Evolutionary conservation across 2,888 invertebrate species (phyloP).

Genomic region (Diploptera punctata): DNA sequence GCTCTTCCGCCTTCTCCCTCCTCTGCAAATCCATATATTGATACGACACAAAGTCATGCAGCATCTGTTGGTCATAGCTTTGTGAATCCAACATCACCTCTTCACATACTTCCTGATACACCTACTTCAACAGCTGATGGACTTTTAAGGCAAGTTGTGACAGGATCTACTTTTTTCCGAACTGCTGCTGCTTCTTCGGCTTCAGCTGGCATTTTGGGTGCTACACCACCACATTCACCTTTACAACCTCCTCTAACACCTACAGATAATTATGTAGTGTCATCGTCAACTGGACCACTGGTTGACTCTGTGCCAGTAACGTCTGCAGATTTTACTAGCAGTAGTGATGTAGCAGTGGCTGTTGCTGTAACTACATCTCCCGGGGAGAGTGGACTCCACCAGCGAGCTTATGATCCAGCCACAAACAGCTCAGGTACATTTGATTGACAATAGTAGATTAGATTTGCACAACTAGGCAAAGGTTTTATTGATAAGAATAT

Average conservation of each 20-base stretch:
- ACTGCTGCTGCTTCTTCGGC: constrained; percentile 4
- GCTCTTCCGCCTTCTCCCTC: constrained; percentile 20
- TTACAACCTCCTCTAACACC: constrained; percentile 26
- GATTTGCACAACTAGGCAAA: too few species aligned
- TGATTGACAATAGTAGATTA: too few species aligned
- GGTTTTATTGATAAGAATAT: too few species aligned
- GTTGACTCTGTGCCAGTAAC: constrained; percentile 19
- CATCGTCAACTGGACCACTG: constrained; percentile 24
- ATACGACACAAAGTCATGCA: constrained; percentile 1
- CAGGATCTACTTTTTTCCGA: constrained; percentile 3
- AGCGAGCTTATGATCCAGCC: constrained; percentile 31
- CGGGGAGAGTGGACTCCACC: constrained; percentile 22
- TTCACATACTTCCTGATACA: constrained; percentile 8
- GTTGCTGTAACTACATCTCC: constrained; percentile 26
- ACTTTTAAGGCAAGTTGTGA: constrained; percentile 23
- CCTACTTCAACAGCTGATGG: constrained; percentile 26
- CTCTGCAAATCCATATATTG: constrained; percentile 24
- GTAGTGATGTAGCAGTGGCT: not conserved
- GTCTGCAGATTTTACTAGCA: not conserved
- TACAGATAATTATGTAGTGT: constrained; percentile 30
- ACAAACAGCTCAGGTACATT: constrained; percentile 11
- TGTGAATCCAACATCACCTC: constrained; percentile 26
- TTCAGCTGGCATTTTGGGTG: not conserved
- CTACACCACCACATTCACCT: constrained; percentile 23
- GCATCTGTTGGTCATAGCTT: constrained; percentile 7